These are phyloP conservation scores for Bombus turneri DNA, from an alignment of 1,140 invertebrate species.

Conservation along the genomic window DNA sequence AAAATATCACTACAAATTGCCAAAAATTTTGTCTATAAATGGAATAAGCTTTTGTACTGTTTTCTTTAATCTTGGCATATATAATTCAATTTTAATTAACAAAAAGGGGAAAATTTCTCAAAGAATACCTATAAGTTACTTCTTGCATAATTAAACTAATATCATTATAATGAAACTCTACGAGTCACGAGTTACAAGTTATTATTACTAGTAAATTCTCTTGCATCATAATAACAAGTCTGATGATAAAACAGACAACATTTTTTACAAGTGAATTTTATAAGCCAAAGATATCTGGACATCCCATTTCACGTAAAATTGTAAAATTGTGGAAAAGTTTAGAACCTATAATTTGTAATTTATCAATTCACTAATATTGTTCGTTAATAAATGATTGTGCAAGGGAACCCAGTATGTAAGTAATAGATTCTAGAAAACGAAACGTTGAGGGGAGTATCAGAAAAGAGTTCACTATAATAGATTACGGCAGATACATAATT, in stretches of 20 bases:
- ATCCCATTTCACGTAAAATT: too few relatives aligned
- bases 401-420: neutral
- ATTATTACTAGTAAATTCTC: too few relatives aligned
- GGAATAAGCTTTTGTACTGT: neutral
- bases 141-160: neutral
- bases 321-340: too few relatives aligned
- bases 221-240: too few relatives aligned
- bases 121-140: neutral
- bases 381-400: too few relatives aligned
- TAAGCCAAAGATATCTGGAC: neutral
- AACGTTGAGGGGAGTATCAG: neutral
- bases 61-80: neutral
- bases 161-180: neutral
- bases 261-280: neutral
- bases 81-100: too few relatives aligned
- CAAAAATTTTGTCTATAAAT: neutral
- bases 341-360: too few relatives aligned
- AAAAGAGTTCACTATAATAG: neutral
- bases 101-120: neutral
- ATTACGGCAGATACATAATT: conserved; percentile 30
- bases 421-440: neutral
- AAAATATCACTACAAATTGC: neutral
- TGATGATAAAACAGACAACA: too few relatives aligned
- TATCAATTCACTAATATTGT: too few relatives aligned
- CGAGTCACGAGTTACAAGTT: too few relatives aligned